Base-by-base conservation (phyloP, 2,888 invertebrate genomes). In the Erpobdella octoculata region DNA sequence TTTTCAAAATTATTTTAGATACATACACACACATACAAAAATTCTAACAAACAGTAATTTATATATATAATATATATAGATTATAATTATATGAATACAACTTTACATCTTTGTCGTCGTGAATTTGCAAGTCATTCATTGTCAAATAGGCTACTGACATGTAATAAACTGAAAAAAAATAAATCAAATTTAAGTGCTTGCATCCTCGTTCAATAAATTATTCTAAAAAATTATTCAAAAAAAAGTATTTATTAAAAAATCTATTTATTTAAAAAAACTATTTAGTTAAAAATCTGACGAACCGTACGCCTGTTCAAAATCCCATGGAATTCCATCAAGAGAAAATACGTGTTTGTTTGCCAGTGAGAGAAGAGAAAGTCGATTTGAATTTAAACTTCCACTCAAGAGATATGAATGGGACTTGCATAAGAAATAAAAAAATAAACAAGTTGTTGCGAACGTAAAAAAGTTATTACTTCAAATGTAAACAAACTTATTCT, bases 261-360 rank as follows among this genome's bases (percentile, higher is more conserved):
- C 41, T 31, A 37, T 8, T 5, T 35, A 48, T 3, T 12, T 33
- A 46, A 38, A n/a, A n/a, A n/a, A n/a, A n/a, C n/a, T n/a, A n/a
- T n/a, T n/a, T n/a, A n/a, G n/a, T n/a, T n/a, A 9, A 53, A 46
- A 46, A 46, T 18, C 15, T 25, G 21, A 53, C 78, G 76, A 75
- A 82, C 82, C 76, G 71, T 79, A 82, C 36, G 80, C 78, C 38
- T 78, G 78, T 70, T 80, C 79, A 48, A 72, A 66, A 70, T 81
- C 80, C 1, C 61, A n/a, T 9, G 80, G 77, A 1, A 80, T 76
- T 9, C 79, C 78, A 74, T 82, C 82, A 31, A 81, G 74, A 6
- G 81, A 81, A 72, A 79, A 77, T 21, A 76, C 75, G 72, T 83
- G 81, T 73, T 81, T 81, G 72, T 81, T 79, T 15, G 77, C 83